A percentile compares a stretch with the other conserved stretches of the same genome.
Conservation (phyloP, 2,888 invertebrate genomes). For the Ophion ventricosus region DNA sequence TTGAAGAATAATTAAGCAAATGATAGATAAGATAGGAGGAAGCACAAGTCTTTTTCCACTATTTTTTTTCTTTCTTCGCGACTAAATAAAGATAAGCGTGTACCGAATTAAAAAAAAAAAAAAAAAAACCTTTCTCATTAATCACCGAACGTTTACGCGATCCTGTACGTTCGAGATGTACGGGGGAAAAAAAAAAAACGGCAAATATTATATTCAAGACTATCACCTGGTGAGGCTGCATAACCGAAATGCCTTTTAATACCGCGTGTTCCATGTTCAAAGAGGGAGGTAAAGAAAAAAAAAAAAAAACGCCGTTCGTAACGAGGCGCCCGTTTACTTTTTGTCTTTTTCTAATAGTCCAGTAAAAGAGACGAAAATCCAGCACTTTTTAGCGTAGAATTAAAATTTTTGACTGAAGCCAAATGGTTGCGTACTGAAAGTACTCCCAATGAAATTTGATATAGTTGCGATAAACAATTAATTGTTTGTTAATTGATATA, state of each 20-base stretch:
- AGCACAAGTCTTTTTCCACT: background rate
- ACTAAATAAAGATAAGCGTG: slow-evolving; percentile 11
- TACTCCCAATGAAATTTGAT: too few relatives aligned
- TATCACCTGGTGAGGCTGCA: slow-evolving; percentile 27
- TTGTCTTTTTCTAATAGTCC: background rate
- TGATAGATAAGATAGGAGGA: background rate
- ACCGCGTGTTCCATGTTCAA: slow-evolving; percentile 55
- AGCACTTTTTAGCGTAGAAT: too few relatives aligned
- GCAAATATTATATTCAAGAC: slow-evolving; percentile 20
- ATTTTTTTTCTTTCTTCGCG: background rate
- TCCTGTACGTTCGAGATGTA: slow-evolving; percentile 2
- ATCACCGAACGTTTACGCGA: slow-evolving; percentile 20
- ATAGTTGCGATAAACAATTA: too few relatives aligned
- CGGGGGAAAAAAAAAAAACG: background rate
- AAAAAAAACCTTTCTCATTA: too few relatives aligned
- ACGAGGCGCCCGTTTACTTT: background rate
- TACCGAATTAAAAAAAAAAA: slow-evolving; percentile 5
- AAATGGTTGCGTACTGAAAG: too few relatives aligned
- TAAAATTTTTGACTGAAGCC: too few relatives aligned
- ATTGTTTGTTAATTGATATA: too few relatives aligned
- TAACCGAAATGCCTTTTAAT: slow-evolving; percentile 56
- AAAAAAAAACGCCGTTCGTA: background rate
- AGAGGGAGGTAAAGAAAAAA: slow-evolving; percentile 1
- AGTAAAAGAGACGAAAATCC: too few relatives aligned
- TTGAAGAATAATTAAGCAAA: background rate